Percentiles rank a stretch among this genome's conserved stretches.
phyloP scores from a whole-genome alignment of 2,113 vertebrate species.

The Triplophysa dalaica region DNA sequence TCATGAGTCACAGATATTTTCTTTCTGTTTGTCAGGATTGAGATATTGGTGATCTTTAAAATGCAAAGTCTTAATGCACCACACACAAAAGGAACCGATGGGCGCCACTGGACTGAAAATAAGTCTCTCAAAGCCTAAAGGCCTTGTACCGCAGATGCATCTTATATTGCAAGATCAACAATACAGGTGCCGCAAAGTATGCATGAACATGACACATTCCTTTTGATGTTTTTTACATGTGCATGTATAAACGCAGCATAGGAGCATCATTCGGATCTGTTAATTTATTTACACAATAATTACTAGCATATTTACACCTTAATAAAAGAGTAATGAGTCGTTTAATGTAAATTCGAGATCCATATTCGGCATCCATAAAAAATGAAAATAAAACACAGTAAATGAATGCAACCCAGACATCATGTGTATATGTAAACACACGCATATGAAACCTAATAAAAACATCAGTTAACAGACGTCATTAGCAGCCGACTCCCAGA shows the following conservation, averaged over 20 bases:
- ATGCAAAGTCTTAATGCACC: slow-evolving; percentile 11
- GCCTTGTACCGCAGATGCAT: slow-evolving; percentile 6
- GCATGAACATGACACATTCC: neutral
- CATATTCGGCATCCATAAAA: neutral
- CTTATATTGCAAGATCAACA: slow-evolving; percentile 13
- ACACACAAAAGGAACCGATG: neutral
- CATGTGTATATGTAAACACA: neutral
- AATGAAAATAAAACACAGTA: neutral
- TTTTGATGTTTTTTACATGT: neutral
- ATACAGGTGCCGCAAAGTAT: neutral
- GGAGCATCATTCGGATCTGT: neutral
- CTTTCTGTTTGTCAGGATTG: neutral
- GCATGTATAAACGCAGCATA: neutral
- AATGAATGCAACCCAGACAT: neutral
- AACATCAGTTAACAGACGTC: neutral
- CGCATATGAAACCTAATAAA: neutral
- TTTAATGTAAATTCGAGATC: neutral
- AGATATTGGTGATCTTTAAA: neutral
- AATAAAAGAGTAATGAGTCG: neutral
- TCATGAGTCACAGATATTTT: too few species aligned
- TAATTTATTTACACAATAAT: neutral
- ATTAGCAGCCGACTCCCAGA: slow-evolving; percentile 8
- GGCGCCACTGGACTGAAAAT: neutral
- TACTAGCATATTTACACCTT: slow-evolving; percentile 23
- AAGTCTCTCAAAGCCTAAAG: neutral